phyloP scores from a whole-genome alignment of 2,888 invertebrate genomes.

The Andrena hattorfiana region DNA sequence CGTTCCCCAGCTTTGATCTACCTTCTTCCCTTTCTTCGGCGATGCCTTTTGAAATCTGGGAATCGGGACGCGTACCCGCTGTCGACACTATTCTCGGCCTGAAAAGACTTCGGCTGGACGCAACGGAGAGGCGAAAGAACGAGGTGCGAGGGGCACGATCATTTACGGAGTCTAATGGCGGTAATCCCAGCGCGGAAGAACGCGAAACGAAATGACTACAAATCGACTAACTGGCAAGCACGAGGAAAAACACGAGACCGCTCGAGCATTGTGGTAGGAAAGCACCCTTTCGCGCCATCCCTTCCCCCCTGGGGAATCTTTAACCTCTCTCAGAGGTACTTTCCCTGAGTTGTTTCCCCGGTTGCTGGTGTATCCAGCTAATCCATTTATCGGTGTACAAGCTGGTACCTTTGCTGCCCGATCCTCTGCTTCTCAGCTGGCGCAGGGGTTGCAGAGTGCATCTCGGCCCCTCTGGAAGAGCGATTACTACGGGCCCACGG shows the following conservation, averaged over 20 bases:
- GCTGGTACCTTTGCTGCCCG: background rate
- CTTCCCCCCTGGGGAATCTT: background rate
- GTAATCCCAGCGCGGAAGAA: background rate
- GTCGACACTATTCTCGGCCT: background rate
- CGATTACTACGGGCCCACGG: slow-evolving; percentile 69
- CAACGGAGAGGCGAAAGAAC: background rate
- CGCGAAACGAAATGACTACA: slow-evolving; percentile 23
- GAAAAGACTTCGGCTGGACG: background rate
- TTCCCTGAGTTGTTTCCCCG: slow-evolving; percentile 54
- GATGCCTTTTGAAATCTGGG: background rate
- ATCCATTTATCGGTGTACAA: slow-evolving; percentile 78
- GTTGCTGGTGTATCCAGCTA: slow-evolving; percentile 74
- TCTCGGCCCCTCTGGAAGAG: slow-evolving; percentile 39
- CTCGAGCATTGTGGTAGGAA: background rate
- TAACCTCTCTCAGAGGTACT: background rate
- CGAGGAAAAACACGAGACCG: background rate
- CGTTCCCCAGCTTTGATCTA: slow-evolving; percentile 9
- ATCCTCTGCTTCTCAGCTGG: slow-evolving; percentile 47
- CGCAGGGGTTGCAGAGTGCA: slow-evolving; percentile 14
- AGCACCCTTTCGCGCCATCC: background rate
- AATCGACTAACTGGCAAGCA: slow-evolving; percentile 23
- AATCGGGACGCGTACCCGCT: background rate
- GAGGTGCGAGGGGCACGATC: background rate
- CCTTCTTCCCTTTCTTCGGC: background rate
- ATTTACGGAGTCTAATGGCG: background rate